A percentile compares a stretch with the other conserved stretches of the same genome.
These are phyloP conservation scores for Zosterops hypoxanthus DNA, from an alignment of 2,113 vertebrate species.

Conservation along the genomic window DNA sequence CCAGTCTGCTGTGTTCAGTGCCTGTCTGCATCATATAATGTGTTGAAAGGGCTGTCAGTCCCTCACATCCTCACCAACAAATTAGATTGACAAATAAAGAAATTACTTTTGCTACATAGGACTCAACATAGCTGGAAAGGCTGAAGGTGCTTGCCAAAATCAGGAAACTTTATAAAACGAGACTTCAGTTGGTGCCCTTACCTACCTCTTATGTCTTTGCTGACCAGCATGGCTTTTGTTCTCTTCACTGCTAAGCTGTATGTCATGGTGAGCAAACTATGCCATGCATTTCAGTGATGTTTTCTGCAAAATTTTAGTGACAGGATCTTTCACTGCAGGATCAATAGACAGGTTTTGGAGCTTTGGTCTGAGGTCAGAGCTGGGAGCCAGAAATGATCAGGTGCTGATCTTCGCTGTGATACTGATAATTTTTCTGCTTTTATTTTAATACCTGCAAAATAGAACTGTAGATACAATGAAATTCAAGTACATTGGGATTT, in stretches of 20 bases:
- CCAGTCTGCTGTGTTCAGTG: slow-evolving; percentile 7
- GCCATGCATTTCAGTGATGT: rapidly evolving
- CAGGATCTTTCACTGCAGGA: not conserved
- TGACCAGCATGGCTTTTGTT: not conserved
- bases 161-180: not conserved
- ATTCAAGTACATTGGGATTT: not conserved
- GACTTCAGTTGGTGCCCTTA: not conserved
- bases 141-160: not conserved
- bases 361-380: not conserved
- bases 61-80: not conserved
- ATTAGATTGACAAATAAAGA: slow-evolving; percentile 12
- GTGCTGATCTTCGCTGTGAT: not conserved
- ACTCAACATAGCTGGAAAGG: not conserved
- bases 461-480: not conserved
- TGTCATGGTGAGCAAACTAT: not conserved
- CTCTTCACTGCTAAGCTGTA: not conserved
- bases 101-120: not conserved
- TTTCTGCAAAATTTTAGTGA: not conserved
- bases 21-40: not conserved
- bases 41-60: not conserved
- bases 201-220: not conserved
- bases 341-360: not conserved
- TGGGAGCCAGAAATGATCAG: not conserved
- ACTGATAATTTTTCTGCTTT: not conserved
- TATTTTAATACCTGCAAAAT: not conserved